Conservation (phyloP, 1,140 invertebrate species). For the Drosophila tsacasi region DNA sequence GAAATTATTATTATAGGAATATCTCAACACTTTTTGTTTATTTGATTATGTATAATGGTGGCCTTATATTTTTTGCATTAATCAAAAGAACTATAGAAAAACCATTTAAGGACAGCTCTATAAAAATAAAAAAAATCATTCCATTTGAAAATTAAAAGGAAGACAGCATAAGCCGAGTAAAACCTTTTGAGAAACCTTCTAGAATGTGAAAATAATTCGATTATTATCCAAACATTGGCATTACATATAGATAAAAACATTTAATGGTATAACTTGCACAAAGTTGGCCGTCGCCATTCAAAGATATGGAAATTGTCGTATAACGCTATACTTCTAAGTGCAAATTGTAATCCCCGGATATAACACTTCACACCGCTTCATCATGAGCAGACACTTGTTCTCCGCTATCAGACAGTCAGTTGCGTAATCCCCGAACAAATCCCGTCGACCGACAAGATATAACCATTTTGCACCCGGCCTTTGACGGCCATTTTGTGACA, state of each 20-base stretch:
- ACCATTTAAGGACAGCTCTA: neutral
- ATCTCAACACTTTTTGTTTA: no score
- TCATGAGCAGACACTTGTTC: slow-evolving; percentile 33
- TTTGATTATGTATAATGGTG: no score
- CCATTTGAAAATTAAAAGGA: neutral
- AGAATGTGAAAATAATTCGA: neutral
- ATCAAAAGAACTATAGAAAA: neutral
- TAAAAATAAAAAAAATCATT: neutral
- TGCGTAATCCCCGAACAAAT: slow-evolving; percentile 27
- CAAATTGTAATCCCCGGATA: slow-evolving; percentile 21
- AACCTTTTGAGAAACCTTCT: neutral
- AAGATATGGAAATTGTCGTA: slow-evolving; percentile 19
- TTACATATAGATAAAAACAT: slow-evolving; percentile 14
- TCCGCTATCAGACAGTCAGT: slow-evolving; percentile 34
- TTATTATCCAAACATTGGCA: neutral
- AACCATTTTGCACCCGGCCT: slow-evolving; percentile 42
- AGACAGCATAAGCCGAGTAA: neutral
- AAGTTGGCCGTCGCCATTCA: neutral
- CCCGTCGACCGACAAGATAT: slow-evolving; percentile 30
- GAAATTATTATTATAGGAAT: neutral
- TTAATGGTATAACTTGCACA: neutral
- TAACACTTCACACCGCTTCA: slow-evolving; percentile 19
- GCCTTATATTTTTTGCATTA: no score
- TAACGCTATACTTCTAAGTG: slow-evolving; percentile 8
- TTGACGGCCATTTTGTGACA: slow-evolving; percentile 45